Percentiles rank a stretch among this genome's conserved stretches.
These are phyloP conservation scores for Leptoteleia sp. DNA, from an alignment of 1,140 invertebrate species.

Conservation along the genomic window DNA sequence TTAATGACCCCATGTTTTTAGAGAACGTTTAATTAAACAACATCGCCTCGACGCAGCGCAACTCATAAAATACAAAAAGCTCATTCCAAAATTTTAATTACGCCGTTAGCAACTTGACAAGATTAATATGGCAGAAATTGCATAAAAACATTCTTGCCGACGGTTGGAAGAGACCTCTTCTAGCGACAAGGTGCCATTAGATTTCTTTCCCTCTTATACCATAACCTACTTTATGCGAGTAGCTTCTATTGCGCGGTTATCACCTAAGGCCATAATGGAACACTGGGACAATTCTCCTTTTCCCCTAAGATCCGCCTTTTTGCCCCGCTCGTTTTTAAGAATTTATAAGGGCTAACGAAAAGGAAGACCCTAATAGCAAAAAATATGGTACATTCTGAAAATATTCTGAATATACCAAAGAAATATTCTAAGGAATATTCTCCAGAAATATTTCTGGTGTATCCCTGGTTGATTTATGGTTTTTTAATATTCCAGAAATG, in stretches of 20 bases:
- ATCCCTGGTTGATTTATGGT: no score
- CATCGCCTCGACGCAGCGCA: no score
- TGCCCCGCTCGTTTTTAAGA: slow-evolving; percentile 5
- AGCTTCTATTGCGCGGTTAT: slow-evolving; percentile 34
- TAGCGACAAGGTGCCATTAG: slow-evolving; percentile 6
- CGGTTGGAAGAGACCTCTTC: background rate
- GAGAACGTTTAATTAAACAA: no score
- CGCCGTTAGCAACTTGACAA: slow-evolving; percentile 1
- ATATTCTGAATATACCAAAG: no score
- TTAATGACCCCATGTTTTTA: no score
- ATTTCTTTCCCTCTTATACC: slow-evolving; percentile 16
- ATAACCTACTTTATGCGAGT: slow-evolving; percentile 26
- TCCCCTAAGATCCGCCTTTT: slow-evolving; percentile 2
- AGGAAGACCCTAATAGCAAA: no score
- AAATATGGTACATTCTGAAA: no score
- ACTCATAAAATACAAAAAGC: no score
- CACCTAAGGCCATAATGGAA: slow-evolving; percentile 31
- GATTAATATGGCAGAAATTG: slow-evolving; percentile 19
- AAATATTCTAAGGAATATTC: no score
- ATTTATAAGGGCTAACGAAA: slow-evolving; percentile 2
- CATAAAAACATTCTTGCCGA: background rate
- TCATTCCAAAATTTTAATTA: slow-evolving; percentile 24
- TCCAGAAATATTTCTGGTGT: no score
- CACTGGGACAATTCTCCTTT: slow-evolving; percentile 19
- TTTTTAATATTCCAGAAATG: no score